Base-by-base conservation (phyloP, 2,888 invertebrate species). In the Sphaeridia pumilis region DNA sequence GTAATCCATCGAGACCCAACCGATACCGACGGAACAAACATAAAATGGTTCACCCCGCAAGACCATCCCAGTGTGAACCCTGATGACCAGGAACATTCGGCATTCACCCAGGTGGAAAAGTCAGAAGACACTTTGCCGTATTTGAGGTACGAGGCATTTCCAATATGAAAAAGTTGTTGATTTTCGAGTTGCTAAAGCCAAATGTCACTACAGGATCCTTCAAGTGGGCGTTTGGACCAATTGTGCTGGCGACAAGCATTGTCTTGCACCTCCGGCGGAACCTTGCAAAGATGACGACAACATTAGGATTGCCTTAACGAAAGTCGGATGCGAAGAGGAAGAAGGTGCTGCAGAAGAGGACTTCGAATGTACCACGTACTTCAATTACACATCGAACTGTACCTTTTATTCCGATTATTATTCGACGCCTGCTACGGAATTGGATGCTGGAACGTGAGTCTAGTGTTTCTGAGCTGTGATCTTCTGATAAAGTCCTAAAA, bases 401-500 rank as follows among this genome's bases (percentile, higher is more conserved):
- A 35, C 12, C 25, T 2, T 22, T 1, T 50, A 50, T 17, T 24
- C 50, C 2, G 50, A 50, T 17, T 50, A 24, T 21, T 35, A 21
- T 7, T 34, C 44, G 2, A 44, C 44, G 1, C 35, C 44, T 2
- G 22, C 50, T 4, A 43, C 5, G 2, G 44, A 43, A 24, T 25
- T 50, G 2, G 44, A 50, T 2, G 22, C 20, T 34, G 10, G n/a
- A 2, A n/a, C 2, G 47, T 47, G 36, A 35, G 35, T 34, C 10
- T 17, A 31, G 7, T 31, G 14, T 31, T 31, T 31, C 14, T 14
- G 10, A 31, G 14, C 10, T 31, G 31, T 31, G 10, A 10, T 14
- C 7, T 31, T 31, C 31, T 31, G 14, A 31, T 10, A n/a, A n/a
- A n/a, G n/a, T n/a, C n/a, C n/a, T n/a, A 10, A 10, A 31, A 10